A percentile compares a stretch with the other conserved stretches of the same genome.
Conservation (phyloP, 2,797 vertebrate genomes). For the Acrossocheilus fasciatus region DNA sequence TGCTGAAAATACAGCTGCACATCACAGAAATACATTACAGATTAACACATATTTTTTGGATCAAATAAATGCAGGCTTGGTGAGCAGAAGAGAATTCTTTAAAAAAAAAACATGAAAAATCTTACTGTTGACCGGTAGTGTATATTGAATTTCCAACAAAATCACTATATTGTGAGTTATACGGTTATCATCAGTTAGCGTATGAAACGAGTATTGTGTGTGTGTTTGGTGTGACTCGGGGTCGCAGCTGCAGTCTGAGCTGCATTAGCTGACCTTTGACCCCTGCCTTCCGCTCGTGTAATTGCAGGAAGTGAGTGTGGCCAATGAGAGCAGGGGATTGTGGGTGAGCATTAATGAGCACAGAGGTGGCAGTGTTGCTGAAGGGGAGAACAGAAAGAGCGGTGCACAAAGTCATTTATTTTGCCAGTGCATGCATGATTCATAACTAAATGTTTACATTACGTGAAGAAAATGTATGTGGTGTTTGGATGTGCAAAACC, state of each 20-base stretch:
- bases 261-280: conserved; percentile 79
- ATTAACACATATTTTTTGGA: too few species aligned
- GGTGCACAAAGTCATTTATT: neutral
- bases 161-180: too few species aligned
- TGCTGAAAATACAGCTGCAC: too few species aligned
- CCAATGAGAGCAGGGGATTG: conserved; percentile 75
- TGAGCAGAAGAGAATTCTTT: too few species aligned
- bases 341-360: conserved; percentile 79
- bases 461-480: neutral
- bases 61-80: too few species aligned
- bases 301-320: conserved; percentile 83
- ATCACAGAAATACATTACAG: too few species aligned
- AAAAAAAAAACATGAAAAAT: too few species aligned
- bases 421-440: neutral
- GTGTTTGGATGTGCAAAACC: neutral
- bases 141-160: too few species aligned
- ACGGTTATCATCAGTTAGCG: neutral
- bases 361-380: conserved; percentile 57
- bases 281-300: conserved; percentile 82
- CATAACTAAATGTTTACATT: neutral
- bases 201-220: neutral
- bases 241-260: conserved; percentile 33
- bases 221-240: neutral
- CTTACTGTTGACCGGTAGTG: too few species aligned
- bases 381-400: neutral